Evolutionary conservation across 1,140 invertebrate species (phyloP).

Genomic region (Neodiprion lecontei): DNA sequence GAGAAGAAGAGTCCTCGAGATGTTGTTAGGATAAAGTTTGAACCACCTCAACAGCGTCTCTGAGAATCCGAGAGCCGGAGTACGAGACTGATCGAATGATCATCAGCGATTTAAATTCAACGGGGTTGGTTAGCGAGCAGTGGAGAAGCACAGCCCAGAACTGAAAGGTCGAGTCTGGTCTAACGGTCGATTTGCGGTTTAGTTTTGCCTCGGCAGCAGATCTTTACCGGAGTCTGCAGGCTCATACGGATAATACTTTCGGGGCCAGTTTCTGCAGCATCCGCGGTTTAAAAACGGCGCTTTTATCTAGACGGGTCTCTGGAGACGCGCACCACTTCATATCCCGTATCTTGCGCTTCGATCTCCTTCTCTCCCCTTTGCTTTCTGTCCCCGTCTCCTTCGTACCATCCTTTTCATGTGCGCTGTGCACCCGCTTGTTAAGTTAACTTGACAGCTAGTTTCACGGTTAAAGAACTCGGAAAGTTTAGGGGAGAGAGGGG

Average conservation of each 20-base stretch:
- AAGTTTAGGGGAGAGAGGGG: slow-evolving; percentile 25
- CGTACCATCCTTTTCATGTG: too few relatives aligned
- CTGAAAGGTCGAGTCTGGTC: too few relatives aligned
- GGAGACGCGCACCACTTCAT: too few relatives aligned
- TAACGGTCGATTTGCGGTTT: too few relatives aligned
- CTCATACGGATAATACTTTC: too few relatives aligned
- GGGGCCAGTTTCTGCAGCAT: background rate
- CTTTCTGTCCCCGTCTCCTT: too few relatives aligned
- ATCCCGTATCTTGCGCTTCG: too few relatives aligned
- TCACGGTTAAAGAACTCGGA: slow-evolving; percentile 13
- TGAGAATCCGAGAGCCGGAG: background rate
- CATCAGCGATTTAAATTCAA: background rate
- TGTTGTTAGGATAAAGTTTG: background rate
- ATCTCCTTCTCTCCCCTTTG: too few relatives aligned
- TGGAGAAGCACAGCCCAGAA: too few relatives aligned
- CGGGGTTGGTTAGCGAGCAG: background rate
- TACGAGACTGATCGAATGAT: background rate
- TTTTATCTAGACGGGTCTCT: background rate
- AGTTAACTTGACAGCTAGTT: background rate
- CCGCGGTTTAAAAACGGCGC: background rate
- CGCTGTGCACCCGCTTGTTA: too few relatives aligned
- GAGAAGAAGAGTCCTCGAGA: background rate
- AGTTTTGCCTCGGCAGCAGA: too few relatives aligned
- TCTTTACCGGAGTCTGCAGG: too few relatives aligned
- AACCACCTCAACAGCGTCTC: slow-evolving; percentile 4